Evolutionary conservation across 1,140 invertebrate genomes (phyloP).

Genomic region (Nasonia giraulti): DNA sequence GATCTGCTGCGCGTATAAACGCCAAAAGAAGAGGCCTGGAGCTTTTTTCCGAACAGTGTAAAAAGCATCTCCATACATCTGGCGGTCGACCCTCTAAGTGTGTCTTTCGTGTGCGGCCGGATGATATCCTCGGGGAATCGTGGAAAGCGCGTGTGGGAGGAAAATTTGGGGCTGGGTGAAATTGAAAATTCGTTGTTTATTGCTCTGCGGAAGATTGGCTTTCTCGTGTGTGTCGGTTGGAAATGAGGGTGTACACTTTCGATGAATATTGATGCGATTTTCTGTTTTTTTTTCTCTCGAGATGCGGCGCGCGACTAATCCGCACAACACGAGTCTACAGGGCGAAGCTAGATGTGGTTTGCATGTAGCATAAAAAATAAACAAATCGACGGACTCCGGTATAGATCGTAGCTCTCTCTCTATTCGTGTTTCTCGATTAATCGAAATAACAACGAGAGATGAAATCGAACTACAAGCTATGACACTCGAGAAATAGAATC

Average conservation of each 20-base stretch:
- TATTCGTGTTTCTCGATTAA: no score
- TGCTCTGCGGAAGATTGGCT: not conserved
- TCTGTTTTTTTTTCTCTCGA: not conserved
- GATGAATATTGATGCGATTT: not conserved
- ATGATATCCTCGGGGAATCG: conserved; percentile 32
- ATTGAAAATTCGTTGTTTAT: conserved; percentile 41
- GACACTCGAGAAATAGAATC: not conserved
- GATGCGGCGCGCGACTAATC: no score
- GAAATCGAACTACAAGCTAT: not conserved
- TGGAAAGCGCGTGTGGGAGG: conserved; percentile 14
- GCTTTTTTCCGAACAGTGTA: conserved; percentile 2
- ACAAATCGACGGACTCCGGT: no score
- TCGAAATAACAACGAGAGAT: no score
- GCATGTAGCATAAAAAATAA: no score
- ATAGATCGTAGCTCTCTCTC: no score
- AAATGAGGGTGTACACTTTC: not conserved
- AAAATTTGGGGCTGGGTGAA: conserved; percentile 17
- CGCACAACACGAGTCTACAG: no score
- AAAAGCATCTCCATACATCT: conserved; percentile 23
- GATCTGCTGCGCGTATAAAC: not conserved
- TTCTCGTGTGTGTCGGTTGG: not conserved
- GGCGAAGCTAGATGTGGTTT: no score
- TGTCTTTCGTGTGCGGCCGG: not conserved
- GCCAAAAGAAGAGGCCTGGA: not conserved
- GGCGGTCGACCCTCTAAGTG: conserved; percentile 9